Percentiles rank a stretch among this genome's conserved stretches.
These are phyloP conservation scores for Lepus townsendii DNA, from an alignment of 2,797 vertebrate genomes.

Conservation along the genomic window DNA sequence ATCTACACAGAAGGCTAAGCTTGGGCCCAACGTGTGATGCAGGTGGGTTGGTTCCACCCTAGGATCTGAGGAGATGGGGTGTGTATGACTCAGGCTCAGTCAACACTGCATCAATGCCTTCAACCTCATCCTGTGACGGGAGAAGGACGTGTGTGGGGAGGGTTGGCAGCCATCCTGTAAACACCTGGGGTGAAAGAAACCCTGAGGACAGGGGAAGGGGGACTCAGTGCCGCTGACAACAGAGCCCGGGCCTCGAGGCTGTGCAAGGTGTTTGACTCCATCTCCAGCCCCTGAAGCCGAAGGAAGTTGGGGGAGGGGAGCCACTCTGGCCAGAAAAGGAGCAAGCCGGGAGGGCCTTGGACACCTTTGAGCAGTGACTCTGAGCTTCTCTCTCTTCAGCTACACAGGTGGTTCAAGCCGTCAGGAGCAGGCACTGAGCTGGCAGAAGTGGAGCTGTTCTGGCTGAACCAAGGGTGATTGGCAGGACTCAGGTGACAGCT, in stretches of 20 bases:
- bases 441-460: background rate
- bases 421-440: too few relatives aligned
- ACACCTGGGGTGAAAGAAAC: background rate
- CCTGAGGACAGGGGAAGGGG: too few relatives aligned
- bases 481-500: too few relatives aligned
- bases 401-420: too few relatives aligned
- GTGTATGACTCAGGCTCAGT: background rate
- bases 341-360: too few relatives aligned
- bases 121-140: background rate
- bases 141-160: background rate
- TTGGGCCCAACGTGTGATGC: background rate
- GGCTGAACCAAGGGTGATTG: background rate
- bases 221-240: too few relatives aligned
- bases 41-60: background rate
- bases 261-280: too few relatives aligned
- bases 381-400: too few relatives aligned
- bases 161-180: background rate
- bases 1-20: background rate
- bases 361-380: too few relatives aligned
- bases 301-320: too few relatives aligned
- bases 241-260: too few relatives aligned
- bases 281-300: too few relatives aligned
- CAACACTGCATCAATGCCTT: background rate
- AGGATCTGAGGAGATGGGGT: background rate
- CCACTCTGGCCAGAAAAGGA: background rate